A percentile compares a stretch with the other conserved stretches of the same genome.
Evolutionary conservation across 2,888 invertebrate species (phyloP).

Genomic region (Scotopteryx bipunctaria): DNA sequence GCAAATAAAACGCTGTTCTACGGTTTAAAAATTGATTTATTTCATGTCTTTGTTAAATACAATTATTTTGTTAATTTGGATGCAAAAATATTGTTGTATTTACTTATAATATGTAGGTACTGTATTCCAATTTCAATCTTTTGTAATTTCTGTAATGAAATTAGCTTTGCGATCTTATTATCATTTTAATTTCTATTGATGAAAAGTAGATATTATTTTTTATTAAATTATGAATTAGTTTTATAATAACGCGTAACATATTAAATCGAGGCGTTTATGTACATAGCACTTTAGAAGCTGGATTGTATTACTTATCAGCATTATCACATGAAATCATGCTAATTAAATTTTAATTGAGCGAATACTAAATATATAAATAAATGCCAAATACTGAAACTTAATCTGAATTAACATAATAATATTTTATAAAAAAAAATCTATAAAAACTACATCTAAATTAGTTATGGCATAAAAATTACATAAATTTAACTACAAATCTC

Average conservation of each 20-base stretch:
- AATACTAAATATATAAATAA: slow-evolving; percentile 65
- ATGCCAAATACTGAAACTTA: slow-evolving; percentile 50
- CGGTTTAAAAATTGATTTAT: slow-evolving; percentile 61
- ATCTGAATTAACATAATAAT: slow-evolving; percentile 55
- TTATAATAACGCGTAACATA: slow-evolving; percentile 1
- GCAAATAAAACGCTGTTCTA: slow-evolving; percentile 15
- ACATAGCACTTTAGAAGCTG: slow-evolving; percentile 9
- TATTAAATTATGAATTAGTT: slow-evolving; percentile 12
- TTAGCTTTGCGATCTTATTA: background rate
- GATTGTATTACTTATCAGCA: slow-evolving; percentile 13
- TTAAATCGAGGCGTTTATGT: slow-evolving; percentile 8
- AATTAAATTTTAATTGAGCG: slow-evolving; percentile 70
- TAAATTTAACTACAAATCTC: slow-evolving; percentile 69
- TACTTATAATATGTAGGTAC: slow-evolving; percentile 37
- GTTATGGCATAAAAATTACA: slow-evolving; percentile 78
- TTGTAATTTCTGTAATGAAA: slow-evolving; percentile 28
- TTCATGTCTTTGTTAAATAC: slow-evolving; percentile 64
- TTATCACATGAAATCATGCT: slow-evolving; percentile 41
- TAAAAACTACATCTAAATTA: slow-evolving; percentile 73
- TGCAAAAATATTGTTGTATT: slow-evolving; percentile 71
- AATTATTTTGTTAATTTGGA: slow-evolving; percentile 61
- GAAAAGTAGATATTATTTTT: slow-evolving; percentile 1
- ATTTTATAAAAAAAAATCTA: slow-evolving; percentile 61
- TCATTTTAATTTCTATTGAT: slow-evolving; percentile 7
- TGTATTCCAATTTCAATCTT: slow-evolving; percentile 32